Evolutionary conservation across 2,797 vertebrate genomes (phyloP), one percentile per base, ranked within the genome.

Genomic region (Hapalemur alaotrensis): DNA sequence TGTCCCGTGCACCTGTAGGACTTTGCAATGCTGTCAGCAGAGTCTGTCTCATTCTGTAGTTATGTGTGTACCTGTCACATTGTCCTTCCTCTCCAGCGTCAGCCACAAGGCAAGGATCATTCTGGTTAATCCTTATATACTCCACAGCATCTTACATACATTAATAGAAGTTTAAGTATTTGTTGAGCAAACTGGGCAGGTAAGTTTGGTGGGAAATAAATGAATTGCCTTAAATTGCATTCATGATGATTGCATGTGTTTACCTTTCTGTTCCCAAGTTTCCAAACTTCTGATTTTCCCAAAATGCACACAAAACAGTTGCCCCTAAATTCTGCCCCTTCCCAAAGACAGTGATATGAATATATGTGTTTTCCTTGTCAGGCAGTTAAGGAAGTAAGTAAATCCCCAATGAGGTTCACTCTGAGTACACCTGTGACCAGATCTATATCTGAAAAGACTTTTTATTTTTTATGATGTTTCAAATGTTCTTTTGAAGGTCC

Each of bases 1-100:
- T 0, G 1, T 18, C 28, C 2, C 4, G 2, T 8, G 15, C 5
- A 4, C 4, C 80, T 23, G 6, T 9, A 3, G 80, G 22, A n/a
- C 75, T 93, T 63, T 14, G 65, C 72, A 20, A 52, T 13, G 52
- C 43, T 76, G 46, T 91, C 52, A n/a, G 48, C 87, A 28, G 69
- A n/a, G 46, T 48, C 11, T 46, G 12, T 54, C 63, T 75, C 70
- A 59, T 35, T 23, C 4, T 4, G 0, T 25, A 28, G 32, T 20
- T 63, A 25, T 54, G 30, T 80, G 18, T 23, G 14, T 20, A 11
- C 38, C 11, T 7, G 3, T 75, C 23, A 2, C 11, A 5, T 12
- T 1, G 15, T 46, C 32, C 5, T 28, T 12, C 69, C 17, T 46
- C 59, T 65, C 30, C 7, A 48, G 78, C 0, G 7, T 46, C 46